A percentile compares a stretch with the other conserved stretches of the same genome.
These are phyloP conservation scores for Poecilia wingei DNA, from an alignment of 2,797 vertebrate genomes.

Conservation along the genomic window DNA sequence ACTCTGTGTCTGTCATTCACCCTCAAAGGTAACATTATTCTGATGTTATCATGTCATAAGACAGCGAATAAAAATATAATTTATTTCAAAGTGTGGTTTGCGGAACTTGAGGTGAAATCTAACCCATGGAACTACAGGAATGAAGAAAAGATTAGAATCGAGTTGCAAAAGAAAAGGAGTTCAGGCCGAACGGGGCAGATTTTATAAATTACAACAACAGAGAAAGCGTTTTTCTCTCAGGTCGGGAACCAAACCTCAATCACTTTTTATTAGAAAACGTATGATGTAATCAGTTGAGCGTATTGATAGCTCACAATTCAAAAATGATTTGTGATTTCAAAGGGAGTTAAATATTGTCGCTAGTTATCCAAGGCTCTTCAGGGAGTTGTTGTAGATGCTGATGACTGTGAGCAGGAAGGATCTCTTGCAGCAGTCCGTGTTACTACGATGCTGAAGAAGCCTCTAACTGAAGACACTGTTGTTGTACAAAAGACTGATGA, in stretches of 20 bases:
- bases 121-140: slow-evolving; percentile 18
- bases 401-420: background rate
- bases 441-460: background rate
- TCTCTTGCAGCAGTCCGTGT: background rate
- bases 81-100: slow-evolving; percentile 40
- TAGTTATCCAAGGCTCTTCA: background rate
- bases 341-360: background rate
- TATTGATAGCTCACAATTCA: background rate
- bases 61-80: slow-evolving; percentile 40
- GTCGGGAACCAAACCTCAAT: background rate
- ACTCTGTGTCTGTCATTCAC: slow-evolving; percentile 37
- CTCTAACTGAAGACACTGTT: background rate
- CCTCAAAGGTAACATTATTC: slow-evolving; percentile 41
- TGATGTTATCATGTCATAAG: slow-evolving; percentile 44
- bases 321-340: background rate
- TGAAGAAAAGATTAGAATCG: background rate
- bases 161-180: background rate
- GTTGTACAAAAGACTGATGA: background rate
- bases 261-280: background rate
- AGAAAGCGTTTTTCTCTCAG: background rate
- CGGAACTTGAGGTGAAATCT: slow-evolving; percentile 33
- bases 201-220: background rate
- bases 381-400: background rate
- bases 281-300: background rate
- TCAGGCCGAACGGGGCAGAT: background rate